Conservation (phyloP, 2,888 invertebrate species). For the Eledone cirrhosa region DNA sequence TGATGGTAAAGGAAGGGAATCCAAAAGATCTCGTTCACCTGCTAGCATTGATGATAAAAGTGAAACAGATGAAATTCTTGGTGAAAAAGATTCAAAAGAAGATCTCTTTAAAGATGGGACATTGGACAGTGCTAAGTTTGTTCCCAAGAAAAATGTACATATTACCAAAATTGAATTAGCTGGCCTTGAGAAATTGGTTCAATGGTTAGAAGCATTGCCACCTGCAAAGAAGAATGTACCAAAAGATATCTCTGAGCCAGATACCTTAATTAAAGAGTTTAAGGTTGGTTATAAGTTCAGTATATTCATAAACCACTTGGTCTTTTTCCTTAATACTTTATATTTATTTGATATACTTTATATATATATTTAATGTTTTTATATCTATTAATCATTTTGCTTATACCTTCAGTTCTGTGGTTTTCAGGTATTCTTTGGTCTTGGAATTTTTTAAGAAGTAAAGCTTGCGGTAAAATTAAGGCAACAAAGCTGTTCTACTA, state of each 20-base stretch:
- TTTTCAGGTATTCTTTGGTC: no score
- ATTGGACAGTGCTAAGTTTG: slow-evolving; percentile 38
- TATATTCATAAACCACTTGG: no score
- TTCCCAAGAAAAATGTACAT: slow-evolving; percentile 42
- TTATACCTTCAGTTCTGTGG: no score
- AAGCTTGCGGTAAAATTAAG: no score
- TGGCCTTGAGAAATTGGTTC: slow-evolving; percentile 74
- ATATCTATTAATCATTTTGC: no score
- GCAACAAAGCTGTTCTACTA: no score
- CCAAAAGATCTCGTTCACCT: slow-evolving; percentile 18
- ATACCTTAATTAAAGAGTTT: slow-evolving; percentile 87
- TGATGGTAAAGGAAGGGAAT: background rate
- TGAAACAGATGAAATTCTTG: slow-evolving; percentile 30
- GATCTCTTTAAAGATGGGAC: slow-evolving; percentile 38
- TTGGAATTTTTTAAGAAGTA: no score
- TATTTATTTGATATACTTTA: no score
- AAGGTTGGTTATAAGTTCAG: slow-evolving; percentile 49
- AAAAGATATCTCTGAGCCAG: slow-evolving; percentile 86
- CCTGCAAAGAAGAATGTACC: slow-evolving; percentile 91
- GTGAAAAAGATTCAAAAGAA: slow-evolving; percentile 32
- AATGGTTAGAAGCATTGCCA: slow-evolving; percentile 89
- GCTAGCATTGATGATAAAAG: slow-evolving; percentile 32
- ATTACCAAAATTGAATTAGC: slow-evolving; percentile 59
- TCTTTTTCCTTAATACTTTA: no score
- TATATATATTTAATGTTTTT: no score